Conservation (phyloP, 1,140 invertebrate genomes). For the Lepidotrigona ventralis region DNA sequence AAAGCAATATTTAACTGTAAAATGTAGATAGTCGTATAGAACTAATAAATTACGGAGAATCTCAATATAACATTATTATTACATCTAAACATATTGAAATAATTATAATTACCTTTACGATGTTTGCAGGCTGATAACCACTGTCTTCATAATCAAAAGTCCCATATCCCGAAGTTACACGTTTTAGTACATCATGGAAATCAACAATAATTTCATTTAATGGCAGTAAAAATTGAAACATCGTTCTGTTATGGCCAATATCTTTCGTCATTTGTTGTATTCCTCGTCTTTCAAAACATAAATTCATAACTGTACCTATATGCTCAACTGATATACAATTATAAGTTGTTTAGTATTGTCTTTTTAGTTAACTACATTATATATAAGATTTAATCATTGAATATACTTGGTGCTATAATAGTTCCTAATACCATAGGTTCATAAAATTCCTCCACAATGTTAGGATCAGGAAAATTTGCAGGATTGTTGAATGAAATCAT, state of each 20-base stretch:
- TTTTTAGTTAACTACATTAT: background rate
- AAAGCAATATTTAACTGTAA: constrained; percentile 88
- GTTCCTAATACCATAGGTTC: constrained; percentile 95
- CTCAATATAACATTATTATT: constrained; percentile 7
- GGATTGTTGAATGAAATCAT: constrained; percentile 92
- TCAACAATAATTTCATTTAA: constrained; percentile 96
- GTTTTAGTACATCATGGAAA: constrained; percentile 96
- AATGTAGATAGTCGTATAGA: constrained; percentile 30
- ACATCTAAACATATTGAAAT: constrained; percentile 5
- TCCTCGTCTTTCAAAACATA: constrained; percentile 91
- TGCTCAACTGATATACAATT: constrained; percentile 81
- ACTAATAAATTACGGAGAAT: constrained; percentile 7
- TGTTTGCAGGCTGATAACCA: constrained; percentile 87
- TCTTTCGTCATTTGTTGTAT: constrained; percentile 86
- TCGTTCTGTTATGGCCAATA: constrained; percentile 90
- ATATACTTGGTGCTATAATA: constrained; percentile 90
- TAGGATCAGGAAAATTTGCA: constrained; percentile 85
- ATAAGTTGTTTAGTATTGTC: background rate
- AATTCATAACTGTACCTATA: constrained; percentile 84
- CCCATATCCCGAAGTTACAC: constrained; percentile 94
- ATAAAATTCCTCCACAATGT: constrained; percentile 86
- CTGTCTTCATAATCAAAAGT: constrained; percentile 98
- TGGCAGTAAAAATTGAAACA: constrained; percentile 92
- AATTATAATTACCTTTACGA: constrained; percentile 85
- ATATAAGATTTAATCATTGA: constrained; percentile 26